Evolutionary conservation across 2,888 invertebrate genomes (phyloP), one percentile per base, ranked within the genome.

Genomic region (Geotrupes spiniger): DNA sequence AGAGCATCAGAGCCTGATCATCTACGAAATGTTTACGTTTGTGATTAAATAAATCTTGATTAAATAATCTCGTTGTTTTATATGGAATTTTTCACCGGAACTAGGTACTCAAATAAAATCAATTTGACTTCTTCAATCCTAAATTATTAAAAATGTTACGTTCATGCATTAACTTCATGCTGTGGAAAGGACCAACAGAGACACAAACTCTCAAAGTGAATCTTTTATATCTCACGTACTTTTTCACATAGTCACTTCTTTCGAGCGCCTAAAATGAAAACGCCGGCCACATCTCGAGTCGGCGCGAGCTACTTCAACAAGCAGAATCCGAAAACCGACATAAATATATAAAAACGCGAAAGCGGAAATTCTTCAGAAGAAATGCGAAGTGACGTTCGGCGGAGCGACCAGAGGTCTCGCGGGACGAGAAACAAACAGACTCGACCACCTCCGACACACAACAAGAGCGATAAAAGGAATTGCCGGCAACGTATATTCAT

Each of bases 321-420:
- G 33, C 33, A 11, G 15, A 12, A 15, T 33, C 33, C 33, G 33
- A 15, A 15, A 21, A 21, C 6, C 42, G 51, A 14, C 46, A 51
- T 54, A 54, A 54, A 54, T 54, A 54, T 54, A 54, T 54, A 54
- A 51, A 51, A 51, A 51, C 33, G 45, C 41, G 44, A 42, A 26
- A 26, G 37, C 36, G 33, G 44, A 53, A 53, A 53, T 51, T 54
- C 51, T 42, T 36, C 27, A 48, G 48, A 46, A 54, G 47, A 54
- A 54, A 54, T 54, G 51, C 51, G 40, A 49, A 46, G 51, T 54
- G 53, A 54, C 53, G 53, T 49, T 48, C 46, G 46, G 51, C 49
- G 33, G 48, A 14, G 31, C 31, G 51, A 48, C 51, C 48, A 40
- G 33, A 41, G 38, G 12, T 11, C 51, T 39, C 51, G 27, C 17